Evolutionary conservation across 1,140 invertebrate genomes (phyloP), one percentile per base, ranked within the genome.

Genomic region (Latrodectus geometricus): DNA sequence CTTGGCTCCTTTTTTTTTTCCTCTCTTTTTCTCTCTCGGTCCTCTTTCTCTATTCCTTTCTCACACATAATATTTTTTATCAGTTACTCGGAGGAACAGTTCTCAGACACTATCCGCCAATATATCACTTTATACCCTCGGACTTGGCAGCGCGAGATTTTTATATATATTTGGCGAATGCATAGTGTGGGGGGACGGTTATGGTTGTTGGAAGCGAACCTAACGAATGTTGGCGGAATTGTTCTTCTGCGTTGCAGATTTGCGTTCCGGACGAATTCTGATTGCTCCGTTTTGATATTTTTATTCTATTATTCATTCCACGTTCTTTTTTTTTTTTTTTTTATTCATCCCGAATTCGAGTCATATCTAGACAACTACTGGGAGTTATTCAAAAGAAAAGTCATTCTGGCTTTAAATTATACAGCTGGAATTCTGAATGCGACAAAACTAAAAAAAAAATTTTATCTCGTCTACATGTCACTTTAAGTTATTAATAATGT

Each of bases 41-140:
- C 20, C 54, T 69, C 20, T n/a, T 23, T 21, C 68, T 14, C 75
- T 49, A 23, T 49, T 68, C 21, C n/a, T 49, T 35, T 23, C 76
- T 49, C 76, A 66, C 76, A 68, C 61, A 78, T 78, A 66, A 78
- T 78, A 78, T 78, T 66, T 78, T 78, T 78, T 78, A 72, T 81
- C 79, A 72, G 79, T n/a, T 35, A 81, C 79, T 81, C 68, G 49
- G 35, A 23, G 68, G 79, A 81, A 78, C 76, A 78, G 76, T 78
- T 78, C 76, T 78, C 76, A 83, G 69, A 49, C 72, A 83, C 72
- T 70, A 74, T 56, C 23, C 56, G 52, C 54, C 80, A 70, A 83
- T 83, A 83, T 83, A 83, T 81, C 79, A 81, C 79, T 81, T 81
- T 81, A 81, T 81, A 70, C 79, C 54, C 66, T 81, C 79, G 79